Evolutionary conservation across 2,888 invertebrate species (phyloP).

Genomic region (Sinodicranocentrus sp.): DNA sequence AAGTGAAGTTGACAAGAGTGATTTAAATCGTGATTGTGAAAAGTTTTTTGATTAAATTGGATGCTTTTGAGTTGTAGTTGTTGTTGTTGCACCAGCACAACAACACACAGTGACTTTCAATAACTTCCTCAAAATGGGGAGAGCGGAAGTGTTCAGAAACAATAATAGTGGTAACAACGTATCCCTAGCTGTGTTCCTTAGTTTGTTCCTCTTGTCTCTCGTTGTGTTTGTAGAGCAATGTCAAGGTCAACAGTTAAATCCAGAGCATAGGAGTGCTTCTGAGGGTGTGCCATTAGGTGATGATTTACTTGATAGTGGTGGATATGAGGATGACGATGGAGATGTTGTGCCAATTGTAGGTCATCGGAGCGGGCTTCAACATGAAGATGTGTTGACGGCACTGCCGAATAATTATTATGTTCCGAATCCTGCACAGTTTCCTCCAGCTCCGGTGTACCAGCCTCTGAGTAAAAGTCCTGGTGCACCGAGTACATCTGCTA

Average conservation of each 20-base stretch:
- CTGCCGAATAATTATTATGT: conserved; percentile 56
- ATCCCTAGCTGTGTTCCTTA: conserved; percentile 38
- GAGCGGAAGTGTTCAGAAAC: conserved; percentile 41
- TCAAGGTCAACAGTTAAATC: conserved; percentile 50
- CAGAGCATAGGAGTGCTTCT: conserved; percentile 51
- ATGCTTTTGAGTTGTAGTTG: neutral
- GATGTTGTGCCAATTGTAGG: conserved; percentile 51
- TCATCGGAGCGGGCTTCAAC: conserved; percentile 54
- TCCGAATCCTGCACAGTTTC: conserved; percentile 33
- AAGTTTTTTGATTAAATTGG: neutral
- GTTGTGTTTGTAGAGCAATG: conserved; percentile 54
- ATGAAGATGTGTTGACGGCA: conserved; percentile 61
- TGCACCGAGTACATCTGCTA: conserved; percentile 45
- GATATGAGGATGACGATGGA: conserved; percentile 54
- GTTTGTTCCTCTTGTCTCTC: conserved; percentile 29
- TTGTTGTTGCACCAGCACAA: neutral
- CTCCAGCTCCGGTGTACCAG: conserved; percentile 39
- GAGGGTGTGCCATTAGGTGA: conserved; percentile 23
- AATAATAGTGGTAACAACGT: conserved; percentile 17
- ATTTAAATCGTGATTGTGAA: neutral
- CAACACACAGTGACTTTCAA: neutral
- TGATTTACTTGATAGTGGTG: conserved; percentile 10
- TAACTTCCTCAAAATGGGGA: conserved; percentile 40
- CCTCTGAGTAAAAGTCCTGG: neutral
- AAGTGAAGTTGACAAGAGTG: neutral